Evolutionary conservation across 1,140 invertebrate genomes (phyloP), one percentile per base, ranked within the genome.

Genomic region (Dufourea novaeangliae): DNA sequence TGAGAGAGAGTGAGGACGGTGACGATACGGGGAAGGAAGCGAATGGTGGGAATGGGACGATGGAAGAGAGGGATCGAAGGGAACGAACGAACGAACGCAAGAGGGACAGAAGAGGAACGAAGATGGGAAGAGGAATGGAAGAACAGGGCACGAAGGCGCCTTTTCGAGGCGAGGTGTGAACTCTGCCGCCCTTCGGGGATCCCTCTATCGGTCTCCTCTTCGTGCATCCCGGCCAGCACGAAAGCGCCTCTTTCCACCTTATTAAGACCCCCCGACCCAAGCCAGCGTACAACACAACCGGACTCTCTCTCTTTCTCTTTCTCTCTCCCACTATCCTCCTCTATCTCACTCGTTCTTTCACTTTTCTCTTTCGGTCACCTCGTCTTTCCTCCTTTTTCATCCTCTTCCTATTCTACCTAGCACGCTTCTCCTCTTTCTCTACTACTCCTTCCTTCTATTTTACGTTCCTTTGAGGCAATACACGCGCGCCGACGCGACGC

Each of bases 141-240:
- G 72, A 76, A 79, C 63, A 79, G 79, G 82, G 80, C 62, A 85
- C 82, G 75, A 85, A 85, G 75, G 69, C 81, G 79, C 79, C 83
- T 87, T 87, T 83, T 81, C 85, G 84, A 87, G 86, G 78, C 82
- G 61, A 87, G 83, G 86, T 87, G 86, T 85, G 86, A 87, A 87
- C 63, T 87, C 81, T 79, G 78, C 78, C 83, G 83, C 83, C 85
- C 82, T 79, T 85, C 83, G 83, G 73, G 70, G n/a, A n/a, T 84
- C 82, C 82, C 82, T 86, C 82, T 85, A 84, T 86, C 84, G 54
- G 69, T 63, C 80, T 73, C 54, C 66, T 78, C 82, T 79, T 79
- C 83, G 67, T 75, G 75, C 68, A 78, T 78, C 67, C 66, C n/a
- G n/a, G 69, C 78, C 63, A 61, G 70, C 81, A 79, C 81, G 77